Base-by-base conservation (phyloP, 2,113 vertebrate genomes). In the Xerus inauris region DNA sequence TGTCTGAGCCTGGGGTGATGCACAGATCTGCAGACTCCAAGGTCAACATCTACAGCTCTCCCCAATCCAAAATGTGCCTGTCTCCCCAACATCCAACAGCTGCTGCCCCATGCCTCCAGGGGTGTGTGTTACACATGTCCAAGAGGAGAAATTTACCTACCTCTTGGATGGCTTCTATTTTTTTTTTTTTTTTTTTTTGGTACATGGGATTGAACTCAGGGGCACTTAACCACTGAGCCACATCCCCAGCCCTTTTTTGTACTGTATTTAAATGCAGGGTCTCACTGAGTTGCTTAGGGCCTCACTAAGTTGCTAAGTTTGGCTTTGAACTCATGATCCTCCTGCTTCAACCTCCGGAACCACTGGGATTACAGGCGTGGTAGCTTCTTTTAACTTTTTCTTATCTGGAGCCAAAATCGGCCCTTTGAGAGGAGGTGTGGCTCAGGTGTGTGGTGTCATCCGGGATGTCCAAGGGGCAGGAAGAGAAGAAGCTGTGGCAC, bases 61-160 rank as follows among this genome's bases (percentile, higher is more conserved):
- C 65, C 38, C 22, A 22, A 17, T 9, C n/a, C 26, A 45, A 72
- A 67, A 30, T 14, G 4, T 72, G 32, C 38, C 19, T 38, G 67
- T 94, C 6, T 49, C 11, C 10, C 14, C 19, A 2, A 1, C 0
- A 7, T 1, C 59, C 4, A 57, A 22, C 1, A 72, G 69, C 64
- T 38, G 75, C 62, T 57, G 49, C 40, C 38, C 30, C 5, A 1
- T 8, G 6, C 11, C 54, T 22, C 38, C 49, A 47, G 49, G 84
- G 35, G 14, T 54, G 49, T 87, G 65, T 22, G 35, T 54, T 20
- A 9, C 16, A 20, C 42, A 38, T 6, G 6, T 94, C 40, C 30
- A 7, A 13, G 16, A 28, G 32, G 0, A 40, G 16, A 30, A 11
- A 20, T 0, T 0, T 0, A 45, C 51, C 45, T 57, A 22, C 38